phyloP scores from a whole-genome alignment of 1,140 invertebrate genomes.

The Parasteatoda tepidariorum region DNA sequence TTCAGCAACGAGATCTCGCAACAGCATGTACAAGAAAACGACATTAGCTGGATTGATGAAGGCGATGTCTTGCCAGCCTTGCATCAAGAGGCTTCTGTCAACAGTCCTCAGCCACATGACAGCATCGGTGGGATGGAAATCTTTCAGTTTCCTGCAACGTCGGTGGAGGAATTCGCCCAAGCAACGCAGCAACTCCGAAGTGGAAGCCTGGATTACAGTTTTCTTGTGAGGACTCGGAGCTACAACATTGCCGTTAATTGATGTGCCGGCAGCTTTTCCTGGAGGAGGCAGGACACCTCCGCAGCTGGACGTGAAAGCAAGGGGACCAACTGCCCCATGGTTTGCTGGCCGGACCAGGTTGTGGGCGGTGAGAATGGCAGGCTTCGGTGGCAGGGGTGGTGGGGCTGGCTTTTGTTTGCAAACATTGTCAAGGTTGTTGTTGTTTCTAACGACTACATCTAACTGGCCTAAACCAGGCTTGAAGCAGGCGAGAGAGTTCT shows the following conservation, averaged over 20 bases:
- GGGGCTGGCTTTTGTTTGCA: constrained; percentile 30
- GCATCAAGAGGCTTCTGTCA: constrained; percentile 92
- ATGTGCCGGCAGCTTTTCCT: background rate
- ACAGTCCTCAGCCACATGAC: constrained; percentile 98
- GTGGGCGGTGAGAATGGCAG: constrained; percentile 62
- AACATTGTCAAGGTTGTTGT: constrained; percentile 62
- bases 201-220: constrained; percentile 97
- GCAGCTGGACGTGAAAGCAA: constrained; percentile 23
- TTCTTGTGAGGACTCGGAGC: constrained; percentile 66
- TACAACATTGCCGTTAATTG: background rate
- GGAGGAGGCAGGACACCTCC: background rate
- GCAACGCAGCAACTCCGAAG: constrained; percentile 96
- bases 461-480: constrained; percentile 64
- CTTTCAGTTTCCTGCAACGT: constrained; percentile 88
- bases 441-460: constrained; percentile 69
- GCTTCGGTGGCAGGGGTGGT: constrained; percentile 63
- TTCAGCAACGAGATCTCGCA: constrained; percentile 81
- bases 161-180: constrained; percentile 92
- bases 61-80: constrained; percentile 99
- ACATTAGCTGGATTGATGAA: constrained; percentile 99
- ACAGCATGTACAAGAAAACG: constrained; percentile 98
- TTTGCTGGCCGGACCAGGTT: constrained; percentile 56
- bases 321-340: constrained; percentile 31
- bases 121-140: constrained; percentile 85
- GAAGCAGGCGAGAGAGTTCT: constrained; percentile 75